Base-by-base conservation (phyloP, 2,888 invertebrate genomes). In the Endotricha flammealis region DNA sequence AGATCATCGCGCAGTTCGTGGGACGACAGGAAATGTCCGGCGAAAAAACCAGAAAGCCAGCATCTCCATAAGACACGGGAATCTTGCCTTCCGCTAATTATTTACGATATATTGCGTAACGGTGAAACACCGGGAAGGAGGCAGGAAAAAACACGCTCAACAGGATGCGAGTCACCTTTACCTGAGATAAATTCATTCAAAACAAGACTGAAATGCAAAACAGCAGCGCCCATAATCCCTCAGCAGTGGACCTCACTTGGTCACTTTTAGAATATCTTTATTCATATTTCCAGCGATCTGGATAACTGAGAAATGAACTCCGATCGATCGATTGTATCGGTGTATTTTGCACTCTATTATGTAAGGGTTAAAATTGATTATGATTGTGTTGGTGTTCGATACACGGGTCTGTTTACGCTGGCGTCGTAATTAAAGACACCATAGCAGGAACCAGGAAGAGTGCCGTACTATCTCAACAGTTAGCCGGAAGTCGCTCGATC, bases 391-490 rank as follows among this genome's bases (percentile, higher is more conserved):
- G 32, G 34, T 17, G 41, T 41, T 32, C 33, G 40, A 42, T 47
- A 45, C 53, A 59, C 59, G 59, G 72, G 69, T 72, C 75, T 67
- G 65, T 64, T 75, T 81, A 77, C 65, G 59, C 68, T 79, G 75
- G 76, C 65, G 51, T 56, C 57, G 79, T 80, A 79, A 82, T 85
- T 82, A 86, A 81, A 83, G 80, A 83, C 77, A 79, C 79, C 81
- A 78, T 77, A 76, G 78, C 82, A 83, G 86, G 85, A 85, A 86
- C 85, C 80, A 85, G 86, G 86, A 86, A 86, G 82, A 85, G 85
- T 75, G 79, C 81, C 82, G 86, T 85, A 86, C 85, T 86, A 86
- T 86, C 85, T 83, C 77, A 74, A 85, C 85, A 78, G 85, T 76
- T 82, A 83, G 78, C 83, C 86, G 86, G 86, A 86, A 85, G 83